These are phyloP conservation scores for Brachyistius frenatus DNA, from an alignment of 2,113 vertebrate genomes.

Conservation along the genomic window DNA sequence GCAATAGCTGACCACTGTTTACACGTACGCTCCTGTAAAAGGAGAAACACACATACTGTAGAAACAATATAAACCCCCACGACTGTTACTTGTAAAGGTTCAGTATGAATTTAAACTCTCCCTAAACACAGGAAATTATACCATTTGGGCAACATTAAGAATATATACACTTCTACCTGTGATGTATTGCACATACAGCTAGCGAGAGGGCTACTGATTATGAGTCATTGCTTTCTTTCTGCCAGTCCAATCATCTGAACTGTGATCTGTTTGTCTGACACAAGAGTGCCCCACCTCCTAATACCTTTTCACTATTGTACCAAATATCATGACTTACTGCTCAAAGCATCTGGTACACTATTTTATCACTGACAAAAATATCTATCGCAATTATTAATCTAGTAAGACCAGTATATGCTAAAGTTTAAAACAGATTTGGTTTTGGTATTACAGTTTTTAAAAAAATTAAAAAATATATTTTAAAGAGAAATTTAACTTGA, in stretches of 20 bases:
- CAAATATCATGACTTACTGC: too few species aligned
- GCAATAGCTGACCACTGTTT: constrained; percentile 29
- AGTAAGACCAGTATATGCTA: too few species aligned
- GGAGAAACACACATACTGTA: constrained; percentile 6
- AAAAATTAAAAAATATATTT: too few species aligned
- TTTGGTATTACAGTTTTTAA: too few species aligned
- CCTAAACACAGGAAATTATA: constrained; percentile 68
- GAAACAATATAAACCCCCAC: constrained; percentile 32
- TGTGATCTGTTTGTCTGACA: constrained; percentile 33
- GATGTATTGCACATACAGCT: constrained; percentile 59
- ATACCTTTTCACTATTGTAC: too few species aligned
- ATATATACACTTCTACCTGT: constrained; percentile 40
- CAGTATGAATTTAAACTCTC: constrained; percentile 46
- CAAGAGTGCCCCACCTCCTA: background rate
- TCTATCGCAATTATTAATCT: too few species aligned
- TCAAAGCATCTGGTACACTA: too few species aligned
- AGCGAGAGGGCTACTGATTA: constrained; percentile 67
- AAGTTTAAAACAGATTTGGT: too few species aligned
- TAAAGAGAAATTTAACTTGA: too few species aligned
- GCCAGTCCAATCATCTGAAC: constrained; percentile 27
- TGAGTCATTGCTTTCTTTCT: constrained; percentile 37
- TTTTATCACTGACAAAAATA: too few species aligned
- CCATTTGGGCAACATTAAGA: constrained; percentile 47
- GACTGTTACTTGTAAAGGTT: constrained; percentile 29
- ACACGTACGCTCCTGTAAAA: constrained; percentile 19